Percentiles rank a stretch among this genome's conserved stretches.
phyloP scores from a whole-genome alignment of 2,113 vertebrate genomes.

The Formicarius rufipectus region DNA sequence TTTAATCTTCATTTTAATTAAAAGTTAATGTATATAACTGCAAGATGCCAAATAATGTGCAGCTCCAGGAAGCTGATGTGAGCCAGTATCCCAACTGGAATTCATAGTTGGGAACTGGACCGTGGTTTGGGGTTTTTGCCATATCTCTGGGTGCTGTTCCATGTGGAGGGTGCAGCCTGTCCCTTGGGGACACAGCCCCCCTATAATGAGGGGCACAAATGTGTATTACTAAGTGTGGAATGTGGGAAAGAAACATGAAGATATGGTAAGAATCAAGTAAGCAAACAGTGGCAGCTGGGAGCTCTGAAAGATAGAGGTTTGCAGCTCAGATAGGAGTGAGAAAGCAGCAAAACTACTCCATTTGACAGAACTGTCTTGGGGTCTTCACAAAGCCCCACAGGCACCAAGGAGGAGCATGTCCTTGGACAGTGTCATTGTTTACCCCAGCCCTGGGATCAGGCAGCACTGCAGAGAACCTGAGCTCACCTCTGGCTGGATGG shows the following conservation, averaged over 20 bases:
- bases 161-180: background rate
- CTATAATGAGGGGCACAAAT: rapidly evolving
- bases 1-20: background rate
- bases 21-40: background rate
- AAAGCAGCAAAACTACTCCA: background rate
- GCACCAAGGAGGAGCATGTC: rapidly evolving
- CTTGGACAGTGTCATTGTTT: background rate
- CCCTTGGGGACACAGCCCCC: background rate
- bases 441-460: background rate
- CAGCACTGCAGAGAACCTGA: background rate
- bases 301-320: background rate
- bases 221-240: background rate
- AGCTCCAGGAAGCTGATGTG: background rate
- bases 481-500: background rate
- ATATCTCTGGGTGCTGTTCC: rapidly evolving
- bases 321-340: background rate
- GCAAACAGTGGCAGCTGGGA: background rate
- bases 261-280: background rate
- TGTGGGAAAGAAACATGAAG: background rate
- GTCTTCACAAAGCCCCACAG: background rate
- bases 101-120: background rate
- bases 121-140: background rate
- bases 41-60: background rate
- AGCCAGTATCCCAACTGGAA: background rate
- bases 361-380: background rate